Percentiles rank a stretch among this genome's conserved stretches.
Conservation (phyloP, 1,140 invertebrate genomes). For the Drosophila virilis region DNA sequence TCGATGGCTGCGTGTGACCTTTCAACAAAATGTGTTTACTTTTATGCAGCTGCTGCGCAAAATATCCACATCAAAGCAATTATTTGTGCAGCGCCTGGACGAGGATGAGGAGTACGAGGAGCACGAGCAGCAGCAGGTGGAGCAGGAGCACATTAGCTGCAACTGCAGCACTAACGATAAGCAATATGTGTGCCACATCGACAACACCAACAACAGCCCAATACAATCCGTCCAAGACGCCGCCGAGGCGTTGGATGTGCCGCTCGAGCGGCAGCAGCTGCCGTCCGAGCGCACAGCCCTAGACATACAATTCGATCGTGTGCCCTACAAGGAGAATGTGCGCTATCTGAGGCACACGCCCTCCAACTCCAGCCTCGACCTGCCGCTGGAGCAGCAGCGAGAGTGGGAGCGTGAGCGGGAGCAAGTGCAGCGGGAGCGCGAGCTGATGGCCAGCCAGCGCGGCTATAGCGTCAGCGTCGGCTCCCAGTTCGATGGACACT, state of each 20-base stretch:
- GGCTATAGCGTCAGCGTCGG: constrained; percentile 68
- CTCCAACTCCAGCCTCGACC: constrained; percentile 72
- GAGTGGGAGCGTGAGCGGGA: constrained; percentile 12
- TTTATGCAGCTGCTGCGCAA: constrained; percentile 72
- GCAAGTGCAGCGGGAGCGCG: constrained; percentile 15
- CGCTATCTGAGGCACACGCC: constrained; percentile 78
- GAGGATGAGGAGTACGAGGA: constrained; percentile 66
- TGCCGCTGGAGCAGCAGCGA: constrained; percentile 42
- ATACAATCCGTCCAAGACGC: constrained; percentile 37
- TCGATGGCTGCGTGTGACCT: constrained; percentile 46
- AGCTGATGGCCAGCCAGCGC: neutral
- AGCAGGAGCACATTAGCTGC: constrained; percentile 32
- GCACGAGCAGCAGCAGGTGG: constrained; percentile 10
- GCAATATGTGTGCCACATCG: constrained; percentile 41
- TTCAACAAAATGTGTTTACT: constrained; percentile 11
- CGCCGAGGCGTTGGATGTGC: constrained; percentile 20
- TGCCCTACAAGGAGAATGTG: constrained; percentile 73
- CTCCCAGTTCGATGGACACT: constrained; percentile 70
- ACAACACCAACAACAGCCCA: constrained; percentile 14
- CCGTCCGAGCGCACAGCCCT: constrained; percentile 22
- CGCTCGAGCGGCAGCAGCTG: constrained; percentile 24
- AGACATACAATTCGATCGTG: constrained; percentile 65
- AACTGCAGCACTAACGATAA: constrained; percentile 39
- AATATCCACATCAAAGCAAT: constrained; percentile 72
- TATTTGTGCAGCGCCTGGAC: constrained; percentile 75